Conservation (phyloP, 2,797 vertebrate species). For the Babyrousa celebensis region DNA sequence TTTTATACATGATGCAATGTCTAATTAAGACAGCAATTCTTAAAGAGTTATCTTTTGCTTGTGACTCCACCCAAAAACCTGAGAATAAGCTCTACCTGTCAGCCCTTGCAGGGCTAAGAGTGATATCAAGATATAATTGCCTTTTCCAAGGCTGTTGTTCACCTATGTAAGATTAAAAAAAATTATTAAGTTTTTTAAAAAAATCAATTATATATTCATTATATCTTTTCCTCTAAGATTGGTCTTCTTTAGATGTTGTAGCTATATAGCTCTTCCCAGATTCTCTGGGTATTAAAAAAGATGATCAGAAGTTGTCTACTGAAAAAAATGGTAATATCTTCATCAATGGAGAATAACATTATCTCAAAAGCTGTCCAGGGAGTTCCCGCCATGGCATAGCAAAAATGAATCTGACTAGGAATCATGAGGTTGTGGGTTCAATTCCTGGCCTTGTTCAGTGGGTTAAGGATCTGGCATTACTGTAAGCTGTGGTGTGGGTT, state of each 20-base stretch:
- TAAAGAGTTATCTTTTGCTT: conserved; percentile 9
- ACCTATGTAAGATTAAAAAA: neutral
- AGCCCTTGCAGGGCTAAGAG: neutral
- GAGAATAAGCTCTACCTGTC: neutral
- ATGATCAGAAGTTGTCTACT: neutral
- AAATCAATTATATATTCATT: neutral
- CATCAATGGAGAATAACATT: neutral
- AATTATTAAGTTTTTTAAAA: neutral
- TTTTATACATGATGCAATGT: conserved; percentile 6
- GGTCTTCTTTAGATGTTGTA: neutral
- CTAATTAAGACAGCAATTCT: neutral
- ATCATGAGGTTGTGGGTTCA: too few relatives aligned
- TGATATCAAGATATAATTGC: too few relatives aligned
- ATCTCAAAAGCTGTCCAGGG: neutral
- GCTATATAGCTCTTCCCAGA: neutral
- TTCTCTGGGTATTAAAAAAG: neutral
- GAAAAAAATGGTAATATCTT: neutral
- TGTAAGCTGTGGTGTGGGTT: too few relatives aligned
- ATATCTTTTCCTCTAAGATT: neutral
- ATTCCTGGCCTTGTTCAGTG: too few relatives aligned
- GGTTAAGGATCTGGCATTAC: too few relatives aligned
- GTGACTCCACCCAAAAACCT: neutral
- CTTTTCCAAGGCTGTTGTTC: neutral
- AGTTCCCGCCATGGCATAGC: too few relatives aligned
- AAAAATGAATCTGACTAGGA: too few relatives aligned